Evolutionary conservation across 1,140 invertebrate species (phyloP), one percentile per base, ranked within the genome.

Genomic region (Yoshiicerus persimilis): DNA sequence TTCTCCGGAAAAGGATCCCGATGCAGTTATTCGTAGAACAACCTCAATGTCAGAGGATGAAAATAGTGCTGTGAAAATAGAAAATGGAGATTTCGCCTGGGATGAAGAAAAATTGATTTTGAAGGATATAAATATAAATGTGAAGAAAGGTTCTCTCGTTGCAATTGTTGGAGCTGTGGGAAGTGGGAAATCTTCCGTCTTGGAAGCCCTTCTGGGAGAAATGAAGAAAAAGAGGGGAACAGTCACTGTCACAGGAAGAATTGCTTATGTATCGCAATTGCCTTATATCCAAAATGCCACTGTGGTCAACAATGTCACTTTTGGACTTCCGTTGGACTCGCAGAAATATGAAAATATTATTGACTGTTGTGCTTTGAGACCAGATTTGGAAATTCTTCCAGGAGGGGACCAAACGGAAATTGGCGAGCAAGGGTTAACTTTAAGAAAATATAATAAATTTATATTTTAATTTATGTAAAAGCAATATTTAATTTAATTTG

Each of bases 1-100:
- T 85, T 77, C 84, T 64, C 90, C 92, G 39, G 92, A 93, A 88
- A 88, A 92, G 13, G 90, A 91, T 86, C 86, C 87, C 4, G 90
- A 91, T 85, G 89, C 88, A 86, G 91, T 92, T 10, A 89, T 47
- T 56, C 89, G 90, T 96, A 96, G 90, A 96, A 96, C 91, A 96
- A 96, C 8, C 94, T 92, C 86, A 97, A 97, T 92, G 93, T 94
- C 9, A 97, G 96, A 96, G 91, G 92, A 11, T 23, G 66, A 36
- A 8, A 25, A n/a, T 6, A 34, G 0, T 23, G 30, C 95, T n/a
- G 92, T 96, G 89, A 92, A 95, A 11, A 95, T 96, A 90, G 96
- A 96, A 90, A 96, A 96, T 91, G 96, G 96, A 5, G 94, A 92
- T 87, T 97, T 97, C 92, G 93, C 94, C 11, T 97, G 96, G 96